Percentiles rank a stretch among this genome's conserved stretches.
These are phyloP conservation scores for Chlamydotis undulata DNA, from an alignment of 2,113 vertebrate species.

Conservation along the genomic window DNA sequence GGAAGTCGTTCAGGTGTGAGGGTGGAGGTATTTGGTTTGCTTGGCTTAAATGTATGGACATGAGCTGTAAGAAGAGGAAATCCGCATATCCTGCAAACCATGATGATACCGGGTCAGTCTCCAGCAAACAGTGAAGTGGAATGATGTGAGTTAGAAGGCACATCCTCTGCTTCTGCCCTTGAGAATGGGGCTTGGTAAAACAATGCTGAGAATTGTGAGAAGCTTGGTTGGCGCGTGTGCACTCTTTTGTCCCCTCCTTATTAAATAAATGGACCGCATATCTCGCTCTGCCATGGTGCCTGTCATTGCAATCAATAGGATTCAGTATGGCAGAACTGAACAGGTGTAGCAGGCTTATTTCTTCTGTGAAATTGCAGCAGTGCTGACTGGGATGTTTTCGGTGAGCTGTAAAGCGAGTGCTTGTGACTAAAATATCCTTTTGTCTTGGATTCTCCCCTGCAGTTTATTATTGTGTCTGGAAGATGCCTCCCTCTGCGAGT, in stretches of 20 bases:
- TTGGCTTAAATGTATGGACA: not conserved
- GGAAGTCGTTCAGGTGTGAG: not conserved
- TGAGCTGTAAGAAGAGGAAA: constrained; percentile 3
- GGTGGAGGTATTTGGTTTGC: not conserved
- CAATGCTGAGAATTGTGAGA: not conserved
- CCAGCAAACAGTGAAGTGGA: not conserved
- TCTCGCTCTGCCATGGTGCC: not conserved
- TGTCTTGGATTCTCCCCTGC: constrained; percentile 34
- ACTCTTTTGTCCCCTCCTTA: constrained; percentile 1
- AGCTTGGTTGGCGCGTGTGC: not conserved
- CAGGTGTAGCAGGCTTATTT: constrained; percentile 29
- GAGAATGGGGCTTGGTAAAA: not conserved
- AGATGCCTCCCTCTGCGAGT: not conserved
- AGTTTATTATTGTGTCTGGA: constrained; percentile 52
- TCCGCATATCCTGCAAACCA: constrained; percentile 18
- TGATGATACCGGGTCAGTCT: not conserved
- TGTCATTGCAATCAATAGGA: not conserved
- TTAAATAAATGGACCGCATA: constrained; percentile 8
- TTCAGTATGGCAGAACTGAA: not conserved
- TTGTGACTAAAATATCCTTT: constrained; percentile 44
- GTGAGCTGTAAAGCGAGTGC: constrained; percentile 17
- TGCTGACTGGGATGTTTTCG: constrained; percentile 18
- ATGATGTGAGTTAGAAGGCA: not conserved
- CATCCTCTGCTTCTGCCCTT: not conserved
- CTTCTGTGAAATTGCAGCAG: constrained; percentile 28